Conservation (phyloP, 1,140 invertebrate species). For the Cephus cinctus region DNA sequence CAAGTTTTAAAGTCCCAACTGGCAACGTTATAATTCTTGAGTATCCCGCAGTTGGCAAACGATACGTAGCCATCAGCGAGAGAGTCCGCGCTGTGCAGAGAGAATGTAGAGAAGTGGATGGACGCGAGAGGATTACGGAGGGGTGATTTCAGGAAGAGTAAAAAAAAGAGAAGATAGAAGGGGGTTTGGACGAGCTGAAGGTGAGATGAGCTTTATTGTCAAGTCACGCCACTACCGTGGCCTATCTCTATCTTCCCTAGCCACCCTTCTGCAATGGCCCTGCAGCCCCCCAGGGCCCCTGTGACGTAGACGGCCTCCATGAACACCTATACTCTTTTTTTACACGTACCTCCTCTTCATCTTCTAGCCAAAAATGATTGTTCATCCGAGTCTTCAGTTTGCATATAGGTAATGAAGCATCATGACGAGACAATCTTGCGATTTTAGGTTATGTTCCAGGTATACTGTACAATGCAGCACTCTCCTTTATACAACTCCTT, state of each 20-base stretch:
- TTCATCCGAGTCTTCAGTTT: too few species aligned
- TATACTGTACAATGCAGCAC: constrained; percentile 12
- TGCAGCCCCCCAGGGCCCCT: constrained; percentile 21
- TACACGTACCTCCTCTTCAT: too few species aligned
- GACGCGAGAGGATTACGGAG: neutral
- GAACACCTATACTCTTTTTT: too few species aligned
- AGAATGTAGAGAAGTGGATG: constrained; percentile 20
- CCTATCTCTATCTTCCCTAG: constrained; percentile 50
- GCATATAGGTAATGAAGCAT: too few species aligned
- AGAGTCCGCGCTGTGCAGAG: too few species aligned
- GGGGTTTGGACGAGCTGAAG: constrained; percentile 25
- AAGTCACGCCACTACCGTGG: constrained; percentile 52
- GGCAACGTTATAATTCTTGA: too few species aligned
- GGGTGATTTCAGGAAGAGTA: constrained; percentile 10
- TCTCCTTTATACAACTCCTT: constrained; percentile 11
- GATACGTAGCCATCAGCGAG: too few species aligned
- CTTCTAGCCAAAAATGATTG: too few species aligned
- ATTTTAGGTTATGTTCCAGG: too few species aligned
- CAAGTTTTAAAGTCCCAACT: too few species aligned
- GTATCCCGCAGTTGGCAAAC: constrained; percentile 13
- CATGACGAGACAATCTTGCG: too few species aligned
- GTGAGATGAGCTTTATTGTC: constrained; percentile 53
- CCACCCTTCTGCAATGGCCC: constrained; percentile 34
- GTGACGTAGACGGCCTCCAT: too few species aligned
- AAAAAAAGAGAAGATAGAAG: constrained; percentile 13